Conservation (phyloP, 2,797 vertebrate species). For the Gambelia wislizenii region DNA sequence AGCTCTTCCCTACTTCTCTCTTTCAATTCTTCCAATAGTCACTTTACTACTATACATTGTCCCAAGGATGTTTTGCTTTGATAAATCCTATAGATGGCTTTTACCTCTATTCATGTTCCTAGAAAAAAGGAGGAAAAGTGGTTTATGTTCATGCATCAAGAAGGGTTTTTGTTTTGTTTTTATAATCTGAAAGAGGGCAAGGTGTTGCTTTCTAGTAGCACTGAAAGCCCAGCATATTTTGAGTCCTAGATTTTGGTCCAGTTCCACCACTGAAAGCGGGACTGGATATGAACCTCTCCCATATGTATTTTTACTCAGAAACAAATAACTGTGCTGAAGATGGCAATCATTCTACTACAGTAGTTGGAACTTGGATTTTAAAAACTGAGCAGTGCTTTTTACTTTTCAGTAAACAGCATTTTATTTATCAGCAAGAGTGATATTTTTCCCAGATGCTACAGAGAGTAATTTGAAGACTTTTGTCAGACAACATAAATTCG, state of each 20-base stretch:
- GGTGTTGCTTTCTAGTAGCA: background rate
- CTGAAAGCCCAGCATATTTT: background rate
- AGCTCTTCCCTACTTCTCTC: background rate
- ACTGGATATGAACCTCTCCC: background rate
- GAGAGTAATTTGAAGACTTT: background rate
- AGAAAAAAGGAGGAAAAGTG: background rate
- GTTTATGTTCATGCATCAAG: background rate
- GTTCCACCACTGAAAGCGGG: background rate
- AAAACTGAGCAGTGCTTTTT: background rate
- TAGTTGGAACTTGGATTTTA: background rate
- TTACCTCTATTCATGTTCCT: background rate
- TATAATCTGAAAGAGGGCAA: background rate
- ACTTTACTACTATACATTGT: background rate
- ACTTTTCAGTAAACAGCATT: conserved; percentile 2
- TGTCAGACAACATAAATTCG: background rate
- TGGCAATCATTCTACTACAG: background rate
- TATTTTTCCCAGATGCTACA: background rate
- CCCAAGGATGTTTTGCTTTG: background rate
- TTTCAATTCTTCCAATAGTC: background rate
- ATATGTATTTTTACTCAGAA: background rate
- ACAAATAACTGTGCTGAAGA: background rate
- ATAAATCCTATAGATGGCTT: background rate
- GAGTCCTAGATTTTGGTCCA: background rate
- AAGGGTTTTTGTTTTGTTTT: background rate
- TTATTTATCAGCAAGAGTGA: conserved; percentile 5